Conservation (phyloP, 2,888 invertebrate species). For the Oscheius onirici region DNA sequence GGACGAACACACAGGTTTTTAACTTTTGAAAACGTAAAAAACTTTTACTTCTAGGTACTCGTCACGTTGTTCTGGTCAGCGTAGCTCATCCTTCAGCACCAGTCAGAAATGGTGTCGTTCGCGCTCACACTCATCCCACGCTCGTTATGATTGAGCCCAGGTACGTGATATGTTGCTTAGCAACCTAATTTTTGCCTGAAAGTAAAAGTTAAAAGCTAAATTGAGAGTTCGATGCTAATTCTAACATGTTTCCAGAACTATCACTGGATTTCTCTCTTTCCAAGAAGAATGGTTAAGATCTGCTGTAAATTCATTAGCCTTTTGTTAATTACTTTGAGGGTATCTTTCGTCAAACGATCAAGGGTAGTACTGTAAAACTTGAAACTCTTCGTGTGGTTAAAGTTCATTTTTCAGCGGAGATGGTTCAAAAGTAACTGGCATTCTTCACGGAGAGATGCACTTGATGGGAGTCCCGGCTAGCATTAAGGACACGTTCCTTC, state of each 20-base stretch:
- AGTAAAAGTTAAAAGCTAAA: too few relatives aligned
- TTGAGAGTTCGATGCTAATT: too few relatives aligned
- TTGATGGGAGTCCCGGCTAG: conserved; percentile 43
- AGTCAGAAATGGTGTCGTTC: conserved; percentile 38
- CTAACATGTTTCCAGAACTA: too few relatives aligned
- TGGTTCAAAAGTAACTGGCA: conserved; percentile 43
- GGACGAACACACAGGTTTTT: conserved; percentile 41
- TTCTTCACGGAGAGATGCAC: conserved; percentile 44
- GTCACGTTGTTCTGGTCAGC: conserved; percentile 50
- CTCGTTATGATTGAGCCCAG: conserved; percentile 45
- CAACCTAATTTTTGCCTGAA: too few relatives aligned
- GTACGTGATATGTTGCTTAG: conserved; percentile 31
- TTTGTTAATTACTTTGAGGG: too few relatives aligned
- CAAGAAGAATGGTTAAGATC: not conserved
- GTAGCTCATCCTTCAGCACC: conserved; percentile 40
- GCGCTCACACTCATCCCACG: conserved; percentile 48
- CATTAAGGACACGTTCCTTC: conserved; percentile 41
- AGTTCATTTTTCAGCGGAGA: conserved; percentile 36
- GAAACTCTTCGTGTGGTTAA: too few relatives aligned
- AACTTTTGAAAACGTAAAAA: too few relatives aligned
- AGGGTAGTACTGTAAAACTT: too few relatives aligned
- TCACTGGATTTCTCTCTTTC: too few relatives aligned
- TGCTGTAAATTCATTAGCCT: not conserved
- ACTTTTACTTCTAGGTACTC: conserved; percentile 31
- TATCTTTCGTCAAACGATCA: too few relatives aligned